Evolutionary conservation across 2,888 invertebrate species (phyloP).

Genomic region (Tineola bisselliella): DNA sequence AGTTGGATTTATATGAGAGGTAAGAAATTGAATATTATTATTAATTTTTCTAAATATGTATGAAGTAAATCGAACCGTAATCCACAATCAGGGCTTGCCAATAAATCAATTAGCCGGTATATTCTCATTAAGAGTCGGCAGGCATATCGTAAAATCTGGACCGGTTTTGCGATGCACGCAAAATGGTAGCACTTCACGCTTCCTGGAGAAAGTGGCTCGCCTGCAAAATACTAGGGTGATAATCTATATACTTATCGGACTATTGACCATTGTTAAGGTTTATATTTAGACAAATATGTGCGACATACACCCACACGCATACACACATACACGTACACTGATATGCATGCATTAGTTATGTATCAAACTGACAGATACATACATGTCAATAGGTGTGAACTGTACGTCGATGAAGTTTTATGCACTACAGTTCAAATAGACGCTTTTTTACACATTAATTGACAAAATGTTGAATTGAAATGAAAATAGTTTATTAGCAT

Average conservation of each 20-base stretch:
- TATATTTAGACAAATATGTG: neutral
- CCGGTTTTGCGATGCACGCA: slow-evolving; percentile 9
- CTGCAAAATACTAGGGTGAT: neutral
- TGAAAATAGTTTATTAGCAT: no score
- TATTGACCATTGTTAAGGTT: neutral
- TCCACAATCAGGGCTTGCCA: slow-evolving; percentile 12
- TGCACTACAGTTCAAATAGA: no score
- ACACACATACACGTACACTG: no score
- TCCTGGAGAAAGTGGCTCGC: slow-evolving; percentile 11
- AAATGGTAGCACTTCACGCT: slow-evolving; percentile 6
- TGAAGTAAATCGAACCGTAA: neutral
- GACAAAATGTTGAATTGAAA: no score
- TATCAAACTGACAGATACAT: no score
- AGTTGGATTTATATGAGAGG: no score
- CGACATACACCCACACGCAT: neutral
- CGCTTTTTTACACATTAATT: no score
- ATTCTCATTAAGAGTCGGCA: slow-evolving; percentile 16
- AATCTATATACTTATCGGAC: neutral
- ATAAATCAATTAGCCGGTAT: slow-evolving; percentile 16
- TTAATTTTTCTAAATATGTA: neutral
- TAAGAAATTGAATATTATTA: no score
- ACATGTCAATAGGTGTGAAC: no score
- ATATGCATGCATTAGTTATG: no score
- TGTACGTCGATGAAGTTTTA: no score
- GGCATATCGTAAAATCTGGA: slow-evolving; percentile 13